Base-by-base conservation (phyloP, 2,797 vertebrate genomes). In the Squalus acanthias region DNA sequence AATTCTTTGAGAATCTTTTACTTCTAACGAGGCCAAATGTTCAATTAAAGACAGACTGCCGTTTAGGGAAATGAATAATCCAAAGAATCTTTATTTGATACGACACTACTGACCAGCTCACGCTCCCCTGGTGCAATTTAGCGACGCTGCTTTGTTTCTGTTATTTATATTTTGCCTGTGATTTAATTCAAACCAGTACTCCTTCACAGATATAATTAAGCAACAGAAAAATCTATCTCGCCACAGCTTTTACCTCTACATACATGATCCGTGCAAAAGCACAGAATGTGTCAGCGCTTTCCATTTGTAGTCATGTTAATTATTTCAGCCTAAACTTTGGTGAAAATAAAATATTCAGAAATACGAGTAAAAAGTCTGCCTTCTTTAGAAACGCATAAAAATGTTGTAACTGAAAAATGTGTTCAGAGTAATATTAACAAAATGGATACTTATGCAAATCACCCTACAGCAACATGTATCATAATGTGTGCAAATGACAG, bases 291-390 rank as follows among this genome's bases (percentile, higher is more conserved):
- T 93, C 91, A 93, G n/a, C 15, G n/a, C n/a, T 69, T 93, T 93
- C 89, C 57, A 39, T n/a, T 22, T 22, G 65, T 93, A 69, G 22
- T 65, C n/a, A 67, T n/a, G 46, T 29, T 33, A 95, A 74, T 95
- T 74, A n/a, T 10, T 76, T 20, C 26, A 76, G 94, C 26, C 74
- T 20, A 95, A 39, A 10, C 50, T 29, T 20, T 93, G 63, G n/a
- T 69, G 63, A 67, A 69, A 69, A 93, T 33, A n/a, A 69, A 93
- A 93, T 39, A 93, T 67, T 95, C 69, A 95, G 69, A 95, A 74
- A 20, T 29, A 17, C 15, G 3, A 74, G 39, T 46, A 33, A 53
- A 53, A n/a, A 26, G 46, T 69, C 65, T 53, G 69, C 39, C 20
- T 72, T 95, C 24, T 91, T 85, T 46, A 39, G 33, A 93, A 93